Evolutionary conservation across 2,113 vertebrate genomes (phyloP).

Genomic region (Brienomyrus longianalis): DNA sequence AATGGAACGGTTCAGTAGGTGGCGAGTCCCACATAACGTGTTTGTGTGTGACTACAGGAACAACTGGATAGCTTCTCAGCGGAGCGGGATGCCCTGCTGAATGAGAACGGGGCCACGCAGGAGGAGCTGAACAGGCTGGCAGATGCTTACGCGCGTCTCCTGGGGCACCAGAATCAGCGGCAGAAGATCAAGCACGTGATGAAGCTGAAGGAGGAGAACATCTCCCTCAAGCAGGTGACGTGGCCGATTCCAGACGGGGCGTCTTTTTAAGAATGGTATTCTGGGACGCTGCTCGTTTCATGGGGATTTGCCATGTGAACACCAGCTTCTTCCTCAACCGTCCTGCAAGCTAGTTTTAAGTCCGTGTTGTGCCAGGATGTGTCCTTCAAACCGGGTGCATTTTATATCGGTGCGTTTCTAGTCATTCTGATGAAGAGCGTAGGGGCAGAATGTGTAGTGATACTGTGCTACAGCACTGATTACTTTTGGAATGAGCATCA

Average conservation of each 20-base stretch:
- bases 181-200: constrained; percentile 97
- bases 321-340: neutral
- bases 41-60: constrained; percentile 56
- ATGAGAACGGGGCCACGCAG: constrained; percentile 77
- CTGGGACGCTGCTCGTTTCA: neutral
- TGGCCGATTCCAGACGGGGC: neutral
- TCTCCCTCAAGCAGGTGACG: constrained; percentile 77
- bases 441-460: neutral
- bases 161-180: constrained; percentile 93
- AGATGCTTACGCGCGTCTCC: constrained; percentile 76
- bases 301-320: neutral
- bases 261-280: neutral
- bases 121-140: constrained; percentile 81
- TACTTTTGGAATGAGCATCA: neutral
- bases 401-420: neutral
- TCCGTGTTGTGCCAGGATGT: neutral
- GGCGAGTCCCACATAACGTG: neutral
- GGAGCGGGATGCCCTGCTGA: constrained; percentile 74
- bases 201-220: constrained; percentile 87
- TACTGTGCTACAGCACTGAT: neutral
- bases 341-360: neutral
- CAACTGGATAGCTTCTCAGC: constrained; percentile 86
- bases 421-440: neutral
- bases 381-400: neutral
- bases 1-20: neutral